Evolutionary conservation across 1,140 invertebrate genomes (phyloP), one percentile per base, ranked within the genome.

Genomic region (Lepidostoma basale): DNA sequence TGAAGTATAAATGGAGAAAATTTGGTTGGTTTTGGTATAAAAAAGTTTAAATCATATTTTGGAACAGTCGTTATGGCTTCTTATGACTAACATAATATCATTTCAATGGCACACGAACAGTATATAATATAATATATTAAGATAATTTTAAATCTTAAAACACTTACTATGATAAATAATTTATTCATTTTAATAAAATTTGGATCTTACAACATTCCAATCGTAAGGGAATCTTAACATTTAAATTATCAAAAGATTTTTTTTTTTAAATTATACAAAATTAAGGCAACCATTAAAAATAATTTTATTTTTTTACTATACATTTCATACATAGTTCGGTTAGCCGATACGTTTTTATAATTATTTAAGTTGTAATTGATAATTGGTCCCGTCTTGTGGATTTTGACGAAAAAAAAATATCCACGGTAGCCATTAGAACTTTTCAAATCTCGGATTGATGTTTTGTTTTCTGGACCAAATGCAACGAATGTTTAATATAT

Each of bases 241-340:
- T 49, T 12, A 49, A 23, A 25, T 49, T 25, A 22, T 49, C 14
- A n/a, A 36, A n/a, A 23, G 16, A 16, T 49, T 49, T 25, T 22
- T 49, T 47, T 14, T 22, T 25, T 49, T 6, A 49, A 49, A 49
- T 49, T 49, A 49, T 49, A 22, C 25, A n/a, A 49, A 49, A 49
- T 49, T 49, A 49, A 49, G 45, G 45, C 45, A 49, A 49, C 25
- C 22, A 49, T 49, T 49, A n/a, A 22, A 49, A 49, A 18, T n/a
- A n/a, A n/a, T n/a, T 49, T 49, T n/a, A 49, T 49, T 49, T 20
- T 49, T 49, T 22, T 23, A 49, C 22, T 22, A 49, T 22, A 23
- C n/a, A n/a, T n/a, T n/a, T n/a, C n/a, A n/a, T n/a, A n/a, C n/a
- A n/a, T n/a, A n/a, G n/a, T n/a, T n/a, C n/a, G n/a, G n/a, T n/a